Evolutionary conservation across 2,888 invertebrate species (phyloP).

Genomic region (Tetragonula carbonaria): DNA sequence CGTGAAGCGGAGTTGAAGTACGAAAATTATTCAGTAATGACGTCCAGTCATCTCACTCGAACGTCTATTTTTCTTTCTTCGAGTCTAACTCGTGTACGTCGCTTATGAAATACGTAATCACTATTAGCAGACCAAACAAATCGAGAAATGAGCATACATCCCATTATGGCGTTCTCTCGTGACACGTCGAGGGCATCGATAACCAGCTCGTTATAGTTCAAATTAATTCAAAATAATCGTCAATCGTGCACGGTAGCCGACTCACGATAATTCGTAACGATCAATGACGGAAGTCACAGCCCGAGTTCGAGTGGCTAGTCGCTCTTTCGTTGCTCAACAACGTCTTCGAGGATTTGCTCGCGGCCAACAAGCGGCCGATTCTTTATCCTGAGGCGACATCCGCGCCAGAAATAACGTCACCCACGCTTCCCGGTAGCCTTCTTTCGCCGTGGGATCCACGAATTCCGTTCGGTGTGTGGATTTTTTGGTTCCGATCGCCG

Average conservation of each 20-base stretch:
- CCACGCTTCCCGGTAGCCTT: conserved; percentile 59
- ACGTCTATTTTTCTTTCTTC: neutral
- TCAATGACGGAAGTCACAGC: conserved; percentile 65
- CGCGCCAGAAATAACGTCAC: conserved; percentile 66
- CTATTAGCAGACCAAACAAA: neutral
- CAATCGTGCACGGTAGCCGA: conserved; percentile 58
- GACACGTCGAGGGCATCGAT: neutral
- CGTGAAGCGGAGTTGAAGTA: neutral
- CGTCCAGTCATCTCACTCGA: neutral
- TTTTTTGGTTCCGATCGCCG: conserved; percentile 62
- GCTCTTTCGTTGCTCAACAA: conserved; percentile 23
- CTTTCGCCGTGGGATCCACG: conserved; percentile 59
- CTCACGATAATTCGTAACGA: conserved; percentile 49
- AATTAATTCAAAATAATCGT: no score
- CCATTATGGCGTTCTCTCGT: neutral
- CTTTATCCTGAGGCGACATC: conserved; percentile 50
- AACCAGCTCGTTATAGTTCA: no score
- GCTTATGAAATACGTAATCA: neutral
- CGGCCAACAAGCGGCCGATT: conserved; percentile 27
- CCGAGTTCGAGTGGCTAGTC: conserved; percentile 57
- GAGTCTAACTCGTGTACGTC: neutral
- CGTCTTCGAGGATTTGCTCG: conserved; percentile 40
- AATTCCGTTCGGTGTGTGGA: conserved; percentile 51
- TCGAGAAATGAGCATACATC: no score
- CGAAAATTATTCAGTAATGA: neutral